Percentiles rank a stretch among this genome's conserved stretches.
phyloP scores from a whole-genome alignment of 2,888 invertebrate genomes.

The Merodon equestris region DNA sequence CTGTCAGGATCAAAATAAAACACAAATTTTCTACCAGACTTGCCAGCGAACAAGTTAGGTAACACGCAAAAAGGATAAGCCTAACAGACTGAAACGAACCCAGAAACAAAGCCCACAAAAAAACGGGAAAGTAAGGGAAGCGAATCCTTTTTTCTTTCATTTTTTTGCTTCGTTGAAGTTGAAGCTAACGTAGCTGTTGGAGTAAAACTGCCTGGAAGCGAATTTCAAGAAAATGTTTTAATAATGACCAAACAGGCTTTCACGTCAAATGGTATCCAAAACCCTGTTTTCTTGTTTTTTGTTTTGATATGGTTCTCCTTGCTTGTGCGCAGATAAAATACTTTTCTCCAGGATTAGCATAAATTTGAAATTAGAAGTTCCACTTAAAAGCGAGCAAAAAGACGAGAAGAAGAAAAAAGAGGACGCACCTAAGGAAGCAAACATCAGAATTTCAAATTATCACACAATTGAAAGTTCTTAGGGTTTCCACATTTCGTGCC shows the following conservation, averaged over 20 bases:
- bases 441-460: slow-evolving; percentile 61
- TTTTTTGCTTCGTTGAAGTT: too few species aligned
- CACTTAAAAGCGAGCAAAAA: slow-evolving; percentile 12
- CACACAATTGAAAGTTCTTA: slow-evolving; percentile 54
- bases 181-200: slow-evolving; percentile 1
- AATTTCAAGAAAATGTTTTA: slow-evolving; percentile 57
- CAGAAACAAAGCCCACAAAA: slow-evolving; percentile 6
- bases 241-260: slow-evolving; percentile 52
- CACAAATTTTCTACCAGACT: slow-evolving; percentile 27
- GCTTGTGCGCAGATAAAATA: slow-evolving; percentile 53
- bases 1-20: slow-evolving; percentile 59
- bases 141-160: slow-evolving; percentile 19
- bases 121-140: slow-evolving; percentile 1
- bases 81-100: slow-evolving; percentile 3
- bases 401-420: too few species aligned
- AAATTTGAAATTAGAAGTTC: slow-evolving; percentile 63
- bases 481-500: neutral
- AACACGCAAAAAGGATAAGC: slow-evolving; percentile 25
- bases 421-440: slow-evolving; percentile 18
- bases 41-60: neutral
- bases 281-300: slow-evolving; percentile 21
- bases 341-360: slow-evolving; percentile 53
- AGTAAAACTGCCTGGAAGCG: slow-evolving; percentile 18
- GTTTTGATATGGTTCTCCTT: slow-evolving; percentile 4
- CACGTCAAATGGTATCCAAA: slow-evolving; percentile 46